These are phyloP conservation scores for Novumbra hubbsi DNA, from an alignment of 2,797 vertebrate species.

Conservation along the genomic window DNA sequence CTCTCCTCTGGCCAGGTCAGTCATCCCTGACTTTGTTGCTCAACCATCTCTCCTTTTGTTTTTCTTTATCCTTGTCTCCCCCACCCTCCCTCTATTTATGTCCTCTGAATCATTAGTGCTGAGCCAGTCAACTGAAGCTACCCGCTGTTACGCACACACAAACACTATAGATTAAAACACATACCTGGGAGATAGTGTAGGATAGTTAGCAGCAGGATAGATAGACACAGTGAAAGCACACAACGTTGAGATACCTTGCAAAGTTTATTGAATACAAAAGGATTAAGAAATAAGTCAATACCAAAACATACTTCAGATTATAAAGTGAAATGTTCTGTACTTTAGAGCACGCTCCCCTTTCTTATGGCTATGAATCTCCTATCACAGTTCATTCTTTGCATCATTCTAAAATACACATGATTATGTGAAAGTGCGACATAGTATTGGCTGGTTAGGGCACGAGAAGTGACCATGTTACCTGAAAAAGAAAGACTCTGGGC, in stretches of 20 bases:
- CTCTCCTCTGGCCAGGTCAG: conserved; percentile 18
- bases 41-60: conserved; percentile 35
- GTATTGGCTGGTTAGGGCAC: conserved; percentile 18
- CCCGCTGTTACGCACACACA: conserved; percentile 27
- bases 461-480: background rate
- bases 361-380: conserved; percentile 2
- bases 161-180: background rate
- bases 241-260: conserved; percentile 1
- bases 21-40: conserved; percentile 28
- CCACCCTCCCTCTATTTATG: conserved; percentile 39
- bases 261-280: conserved; percentile 29
- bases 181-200: background rate
- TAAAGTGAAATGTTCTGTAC: background rate
- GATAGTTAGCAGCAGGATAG: background rate
- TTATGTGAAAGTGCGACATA: conserved; percentile 6
- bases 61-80: conserved; percentile 6
- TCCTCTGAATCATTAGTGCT: conserved; percentile 45
- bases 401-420: background rate
- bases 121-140: conserved; percentile 44
- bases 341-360: background rate
- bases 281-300: conserved; percentile 6
- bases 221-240: conserved; percentile 20
- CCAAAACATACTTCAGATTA: conserved; percentile 11
- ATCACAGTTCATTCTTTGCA: background rate
- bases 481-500: background rate